These are phyloP conservation scores for Temnothorax curvispinosus DNA, from an alignment of 1,140 invertebrate species.

Conservation along the genomic window DNA sequence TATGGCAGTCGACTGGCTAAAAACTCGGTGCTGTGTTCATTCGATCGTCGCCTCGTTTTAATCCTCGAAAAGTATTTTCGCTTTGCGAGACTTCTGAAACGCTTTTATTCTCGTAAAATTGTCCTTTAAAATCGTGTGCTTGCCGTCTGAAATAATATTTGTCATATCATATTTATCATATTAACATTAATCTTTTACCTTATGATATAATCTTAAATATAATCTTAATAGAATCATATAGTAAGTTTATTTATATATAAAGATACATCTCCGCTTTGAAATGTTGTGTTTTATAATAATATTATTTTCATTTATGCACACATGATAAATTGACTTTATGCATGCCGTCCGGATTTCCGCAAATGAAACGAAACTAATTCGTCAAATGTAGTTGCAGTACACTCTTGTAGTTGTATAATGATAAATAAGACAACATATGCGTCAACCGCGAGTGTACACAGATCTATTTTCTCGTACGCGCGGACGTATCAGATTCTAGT, in stretches of 20 bases:
- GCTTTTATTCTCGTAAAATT: slow-evolving; percentile 3
- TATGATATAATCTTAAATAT: background rate
- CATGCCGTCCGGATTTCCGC: background rate
- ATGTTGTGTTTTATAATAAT: background rate
- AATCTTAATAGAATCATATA: background rate
- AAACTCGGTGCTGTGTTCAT: slow-evolving; percentile 49
- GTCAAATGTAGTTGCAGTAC: background rate
- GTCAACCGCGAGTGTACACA: slow-evolving; percentile 16
- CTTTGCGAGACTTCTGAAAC: background rate
- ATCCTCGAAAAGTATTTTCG: slow-evolving; percentile 31
- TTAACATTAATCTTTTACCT: background rate
- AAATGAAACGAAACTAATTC: slow-evolving; percentile 7
- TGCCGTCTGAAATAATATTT: background rate
- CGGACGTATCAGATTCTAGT: slow-evolving; percentile 40
- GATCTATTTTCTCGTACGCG: slow-evolving; percentile 29
- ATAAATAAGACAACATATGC: slow-evolving; percentile 37
- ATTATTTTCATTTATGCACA: background rate
- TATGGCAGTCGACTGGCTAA: slow-evolving; percentile 29
- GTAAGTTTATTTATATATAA: background rate
- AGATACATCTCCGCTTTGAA: background rate
- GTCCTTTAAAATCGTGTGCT: background rate
- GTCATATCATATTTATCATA: background rate
- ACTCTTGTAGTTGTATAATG: slow-evolving; percentile 18
- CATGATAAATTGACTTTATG: background rate
- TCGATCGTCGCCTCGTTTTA: slow-evolving; percentile 55